Percentiles rank a stretch among this genome's conserved stretches.
Evolutionary conservation across 2,888 invertebrate species (phyloP).

Genomic region (Linyphia triangularis): DNA sequence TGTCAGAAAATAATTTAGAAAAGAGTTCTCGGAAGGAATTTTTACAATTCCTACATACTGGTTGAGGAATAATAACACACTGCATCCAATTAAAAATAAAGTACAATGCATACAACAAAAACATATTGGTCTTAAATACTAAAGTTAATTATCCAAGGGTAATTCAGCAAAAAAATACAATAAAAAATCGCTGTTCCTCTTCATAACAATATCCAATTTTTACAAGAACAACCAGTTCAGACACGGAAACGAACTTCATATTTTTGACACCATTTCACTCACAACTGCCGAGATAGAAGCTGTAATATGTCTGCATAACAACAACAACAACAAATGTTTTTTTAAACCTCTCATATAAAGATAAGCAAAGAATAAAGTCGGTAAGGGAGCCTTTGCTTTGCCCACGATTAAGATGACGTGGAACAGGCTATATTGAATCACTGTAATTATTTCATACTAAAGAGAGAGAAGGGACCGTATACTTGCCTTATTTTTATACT

Average conservation of each 20-base stretch:
- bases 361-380: conserved; percentile 37
- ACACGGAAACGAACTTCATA: neutral
- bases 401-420: conserved; percentile 54
- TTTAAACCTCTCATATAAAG: neutral
- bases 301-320: conserved; percentile 25
- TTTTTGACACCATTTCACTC: conserved; percentile 1
- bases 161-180: too few species aligned
- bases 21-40: too few species aligned
- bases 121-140: too few species aligned
- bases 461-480: conserved; percentile 7
- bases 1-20: too few species aligned
- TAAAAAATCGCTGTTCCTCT: too few species aligned
- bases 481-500: neutral
- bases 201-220: too few species aligned
- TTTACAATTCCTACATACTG: too few species aligned
- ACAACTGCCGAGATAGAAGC: conserved; percentile 6
- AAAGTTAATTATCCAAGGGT: too few species aligned
- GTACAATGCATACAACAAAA: too few species aligned
- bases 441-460: conserved; percentile 61
- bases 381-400: conserved; percentile 52
- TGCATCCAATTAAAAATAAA: too few species aligned
- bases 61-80: too few species aligned
- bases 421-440: conserved; percentile 51
- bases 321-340: conserved; percentile 16
- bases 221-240: neutral